phyloP scores from a whole-genome alignment of 92 coral and sea anemone genomes.

The Blastomussa wellsi region DNA sequence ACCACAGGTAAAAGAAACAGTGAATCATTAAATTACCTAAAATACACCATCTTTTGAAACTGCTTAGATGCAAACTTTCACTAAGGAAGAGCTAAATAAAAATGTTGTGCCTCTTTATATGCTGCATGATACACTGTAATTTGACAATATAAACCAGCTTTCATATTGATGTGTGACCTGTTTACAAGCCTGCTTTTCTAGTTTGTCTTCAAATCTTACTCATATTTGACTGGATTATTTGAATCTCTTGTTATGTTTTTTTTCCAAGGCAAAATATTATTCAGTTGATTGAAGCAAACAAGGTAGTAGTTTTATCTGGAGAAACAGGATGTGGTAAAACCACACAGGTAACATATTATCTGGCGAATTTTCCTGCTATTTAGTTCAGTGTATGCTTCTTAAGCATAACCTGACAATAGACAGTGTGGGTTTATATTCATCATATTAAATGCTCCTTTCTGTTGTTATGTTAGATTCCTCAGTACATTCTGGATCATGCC shows the following conservation, averaged over 20 bases:
- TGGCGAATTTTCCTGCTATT: background rate
- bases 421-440: background rate
- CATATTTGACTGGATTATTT: background rate
- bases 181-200: background rate
- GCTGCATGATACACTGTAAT: too few species aligned
- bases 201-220: background rate
- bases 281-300: constrained; percentile 61
- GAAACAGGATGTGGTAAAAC: constrained; percentile 99
- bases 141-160: too few species aligned
- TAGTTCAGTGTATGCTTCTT: background rate
- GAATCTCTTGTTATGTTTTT: background rate
- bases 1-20: constrained; percentile 39
- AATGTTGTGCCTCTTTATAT: too few species aligned
- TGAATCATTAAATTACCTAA: background rate
- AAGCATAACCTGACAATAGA: background rate
- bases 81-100: too few species aligned
- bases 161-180: background rate
- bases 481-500: constrained; percentile 87
- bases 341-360: constrained; percentile 62
- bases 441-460: background rate
- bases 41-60: too few species aligned
- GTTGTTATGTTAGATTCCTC: constrained; percentile 69
- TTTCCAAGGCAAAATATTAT: constrained; percentile 55
- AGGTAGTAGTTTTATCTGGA: constrained; percentile 91
- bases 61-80: too few species aligned